Evolutionary conservation across 2,888 invertebrate genomes (phyloP), one percentile per base, ranked within the genome.

Genomic region (Pristionchus mayeri): DNA sequence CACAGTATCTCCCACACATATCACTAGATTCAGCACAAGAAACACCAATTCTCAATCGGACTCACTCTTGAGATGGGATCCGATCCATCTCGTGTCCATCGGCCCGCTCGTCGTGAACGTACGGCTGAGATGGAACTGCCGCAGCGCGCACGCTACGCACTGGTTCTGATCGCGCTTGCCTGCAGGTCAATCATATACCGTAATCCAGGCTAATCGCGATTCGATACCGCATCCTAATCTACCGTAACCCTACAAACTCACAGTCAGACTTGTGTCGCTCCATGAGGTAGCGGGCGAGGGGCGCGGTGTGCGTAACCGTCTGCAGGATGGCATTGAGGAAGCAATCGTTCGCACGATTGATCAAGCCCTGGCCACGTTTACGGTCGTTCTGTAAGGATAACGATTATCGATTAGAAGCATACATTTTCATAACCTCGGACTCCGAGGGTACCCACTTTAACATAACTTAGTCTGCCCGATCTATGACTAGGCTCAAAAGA

Each of bases 241-340:
- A 71, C 71, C 37, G 71, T 71, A 71, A 11, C 18, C n/a, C n/a
- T n/a, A n/a, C n/a, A n/a, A n/a, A 84, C 84, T 76, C 40, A 84
- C 75, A 76, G 27, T 84, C 76, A 9, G 30, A 9, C 13, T 60
- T 52, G 50, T 88, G 88, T 18, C 85, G 52, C 71, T 88, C 89
- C 2, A 86, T 37, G 9, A 91, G 63, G 50, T 86, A 89, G 30
- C 91, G 78, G 11, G 87, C 87, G 13, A 91, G 86, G 34, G 90
- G 91, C 18, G 90, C 88, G 11, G 88, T 89, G 79, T 91, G 91
- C 9, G 89, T 86, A n/a, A 91, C 79, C 30, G 87, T 80, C 83
- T 91, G 91, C 2, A 91, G 87, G 18, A 91, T 89, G 27, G 87
- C 86, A 50, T 91, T 91, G 80, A 91, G 67, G 85, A 91, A 91